Evolutionary conservation across 2,888 invertebrate genomes (phyloP).

Genomic region (Branchinecta sandiegonensis): DNA sequence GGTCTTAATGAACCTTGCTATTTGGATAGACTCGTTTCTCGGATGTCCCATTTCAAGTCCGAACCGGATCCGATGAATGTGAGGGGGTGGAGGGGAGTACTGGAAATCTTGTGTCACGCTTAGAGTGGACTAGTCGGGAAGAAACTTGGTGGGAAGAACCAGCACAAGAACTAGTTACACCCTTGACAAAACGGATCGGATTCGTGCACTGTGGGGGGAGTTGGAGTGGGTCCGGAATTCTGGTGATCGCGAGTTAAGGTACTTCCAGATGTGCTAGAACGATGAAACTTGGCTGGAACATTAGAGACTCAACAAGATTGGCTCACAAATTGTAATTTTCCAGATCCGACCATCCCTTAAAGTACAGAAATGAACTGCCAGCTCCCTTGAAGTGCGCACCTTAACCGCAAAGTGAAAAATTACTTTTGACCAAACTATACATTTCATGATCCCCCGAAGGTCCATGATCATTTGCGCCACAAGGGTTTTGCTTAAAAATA

Average conservation of each 20-base stretch:
- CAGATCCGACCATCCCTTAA: too few species aligned
- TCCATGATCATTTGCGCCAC: too few species aligned
- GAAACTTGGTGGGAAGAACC: conserved; percentile 7
- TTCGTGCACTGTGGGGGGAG: not conserved
- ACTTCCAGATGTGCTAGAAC: not conserved
- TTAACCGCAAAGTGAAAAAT: too few species aligned
- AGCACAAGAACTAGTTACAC: not conserved
- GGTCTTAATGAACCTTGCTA: not conserved
- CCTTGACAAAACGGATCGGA: not conserved
- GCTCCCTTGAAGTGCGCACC: too few species aligned
- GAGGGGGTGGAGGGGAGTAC: not conserved
- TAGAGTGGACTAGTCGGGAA: not conserved
- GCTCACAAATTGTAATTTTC: not conserved
- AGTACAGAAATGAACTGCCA: too few species aligned
- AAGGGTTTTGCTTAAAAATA: too few species aligned
- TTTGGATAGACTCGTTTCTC: not conserved
- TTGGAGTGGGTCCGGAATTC: not conserved
- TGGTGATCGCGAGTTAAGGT: not conserved
- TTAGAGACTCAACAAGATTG: not conserved
- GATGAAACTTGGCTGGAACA: not conserved
- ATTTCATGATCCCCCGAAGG: too few species aligned
- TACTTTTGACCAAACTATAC: too few species aligned
- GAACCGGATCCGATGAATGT: not conserved
- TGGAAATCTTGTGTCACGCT: not conserved
- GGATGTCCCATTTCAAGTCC: not conserved